Base-by-base conservation (phyloP, 2,888 invertebrate genomes). In the Drosophila nigricruria region DNA sequence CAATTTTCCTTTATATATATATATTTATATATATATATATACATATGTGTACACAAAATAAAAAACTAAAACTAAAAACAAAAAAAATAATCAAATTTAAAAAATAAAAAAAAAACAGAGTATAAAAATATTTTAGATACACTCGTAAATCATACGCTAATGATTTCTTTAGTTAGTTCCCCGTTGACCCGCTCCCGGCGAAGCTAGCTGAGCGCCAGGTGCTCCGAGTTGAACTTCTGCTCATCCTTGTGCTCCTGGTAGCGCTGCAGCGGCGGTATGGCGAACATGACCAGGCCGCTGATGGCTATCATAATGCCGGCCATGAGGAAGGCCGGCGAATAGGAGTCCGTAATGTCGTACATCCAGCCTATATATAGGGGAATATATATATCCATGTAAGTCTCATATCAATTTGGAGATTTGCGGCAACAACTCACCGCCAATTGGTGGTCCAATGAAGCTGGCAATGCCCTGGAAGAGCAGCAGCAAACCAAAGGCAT, bases 381-480 rank as follows among this genome's bases (percentile, higher is more conserved):
- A 42, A 18, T 2, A 53, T 4, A 12, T 25, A 5, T 5, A 16
- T 2, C 3, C n/a, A n/a, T n/a, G n/a, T n/a, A 3, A 20, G 3
- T 53, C 25, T 6, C 10, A 12, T 0, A 5, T 53, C 4, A 6
- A 18, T 8, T 0, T 5, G 0, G 3, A 10, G 32, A 12, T 32
- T n/a, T 27, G 30, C 25, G 8, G 8, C 5, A 20, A 5, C 4
- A 16, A 23, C 81, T 93, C 94, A 98, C 98, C 98, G 93, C 97
- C 98, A 79, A 98, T 95, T 18, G 98, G 98, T 62, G 98, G 97
- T 54, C 98, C 98, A 74, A 98, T 95, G 9, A 98, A 94, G 1
- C 98, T 98, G 5, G 98, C 98, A 61, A 98, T 95, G 59, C 98
- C 98, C 94, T 98, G 98, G 93, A 98, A 98, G 57, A 99, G 94